Evolutionary conservation across 2,797 vertebrate genomes (phyloP).

Genomic region (Balearica regulorum): DNA sequence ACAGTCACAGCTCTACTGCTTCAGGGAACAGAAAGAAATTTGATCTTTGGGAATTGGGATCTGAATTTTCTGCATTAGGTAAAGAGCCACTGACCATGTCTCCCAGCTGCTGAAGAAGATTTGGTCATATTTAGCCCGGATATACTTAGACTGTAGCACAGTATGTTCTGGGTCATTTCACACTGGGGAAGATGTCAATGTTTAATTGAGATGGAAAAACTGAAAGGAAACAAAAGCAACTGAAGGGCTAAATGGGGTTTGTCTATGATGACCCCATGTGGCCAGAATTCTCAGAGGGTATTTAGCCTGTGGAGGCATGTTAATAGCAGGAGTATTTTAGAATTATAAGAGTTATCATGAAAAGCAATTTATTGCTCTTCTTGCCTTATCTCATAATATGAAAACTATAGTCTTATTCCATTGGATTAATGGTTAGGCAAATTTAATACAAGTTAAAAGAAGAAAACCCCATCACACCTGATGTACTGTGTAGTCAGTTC

Average conservation of each 20-base stretch:
- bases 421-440: constrained; percentile 64
- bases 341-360: not conserved
- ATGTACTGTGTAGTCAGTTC: constrained; percentile 41
- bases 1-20: not conserved
- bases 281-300: not conserved
- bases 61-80: not conserved
- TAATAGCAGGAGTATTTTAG: not conserved
- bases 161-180: not conserved
- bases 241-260: not conserved
- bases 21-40: not conserved
- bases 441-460: constrained; percentile 50
- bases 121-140: not conserved
- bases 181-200: not conserved
- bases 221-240: not conserved
- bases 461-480: not conserved
- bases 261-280: not conserved
- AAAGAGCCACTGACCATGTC: not conserved
- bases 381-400: constrained; percentile 19
- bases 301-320: constrained; percentile 4
- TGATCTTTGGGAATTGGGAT: not conserved
- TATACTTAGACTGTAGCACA: not conserved
- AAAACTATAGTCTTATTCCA: constrained; percentile 24
- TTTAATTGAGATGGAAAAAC: constrained; percentile 30
- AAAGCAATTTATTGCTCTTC: constrained; percentile 38
- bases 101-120: not conserved